Evolutionary conservation across 2,113 vertebrate species (phyloP).

Genomic region (Furnarius figulus): DNA sequence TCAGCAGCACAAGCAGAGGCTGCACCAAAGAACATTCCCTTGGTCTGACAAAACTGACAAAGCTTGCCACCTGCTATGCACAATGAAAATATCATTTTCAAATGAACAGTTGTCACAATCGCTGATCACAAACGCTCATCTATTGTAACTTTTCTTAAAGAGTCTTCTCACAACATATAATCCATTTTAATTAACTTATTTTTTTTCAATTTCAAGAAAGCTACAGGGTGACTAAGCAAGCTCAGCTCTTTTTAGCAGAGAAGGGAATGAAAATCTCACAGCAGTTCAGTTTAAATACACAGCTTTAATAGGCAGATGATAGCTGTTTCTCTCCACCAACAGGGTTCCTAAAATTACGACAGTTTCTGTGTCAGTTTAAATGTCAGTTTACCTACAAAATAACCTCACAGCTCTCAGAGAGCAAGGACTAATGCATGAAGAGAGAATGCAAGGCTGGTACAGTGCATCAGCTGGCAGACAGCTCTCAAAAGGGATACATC

Average conservation of each 20-base stretch:
- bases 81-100: background rate
- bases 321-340: background rate
- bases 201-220: background rate
- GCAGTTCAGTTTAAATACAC: background rate
- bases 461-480: background rate
- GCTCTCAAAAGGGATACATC: background rate
- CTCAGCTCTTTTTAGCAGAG: background rate
- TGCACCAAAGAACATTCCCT: background rate
- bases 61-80: background rate
- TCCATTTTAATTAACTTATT: background rate
- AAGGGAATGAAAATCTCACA: background rate
- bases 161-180: background rate
- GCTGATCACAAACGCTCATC: background rate
- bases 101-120: background rate
- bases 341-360: background rate
- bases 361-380: slow-evolving; percentile 28
- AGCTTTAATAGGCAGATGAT: background rate
- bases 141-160: background rate
- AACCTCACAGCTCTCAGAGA: background rate
- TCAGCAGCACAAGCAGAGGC: background rate
- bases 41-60: background rate
- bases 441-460: background rate
- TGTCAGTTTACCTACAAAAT: background rate
- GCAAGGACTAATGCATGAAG: background rate
- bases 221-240: background rate